Percentiles rank a stretch among this genome's conserved stretches.
phyloP scores from a whole-genome alignment of 2,888 invertebrate genomes.

The Steinernema scapterisci region DNA sequence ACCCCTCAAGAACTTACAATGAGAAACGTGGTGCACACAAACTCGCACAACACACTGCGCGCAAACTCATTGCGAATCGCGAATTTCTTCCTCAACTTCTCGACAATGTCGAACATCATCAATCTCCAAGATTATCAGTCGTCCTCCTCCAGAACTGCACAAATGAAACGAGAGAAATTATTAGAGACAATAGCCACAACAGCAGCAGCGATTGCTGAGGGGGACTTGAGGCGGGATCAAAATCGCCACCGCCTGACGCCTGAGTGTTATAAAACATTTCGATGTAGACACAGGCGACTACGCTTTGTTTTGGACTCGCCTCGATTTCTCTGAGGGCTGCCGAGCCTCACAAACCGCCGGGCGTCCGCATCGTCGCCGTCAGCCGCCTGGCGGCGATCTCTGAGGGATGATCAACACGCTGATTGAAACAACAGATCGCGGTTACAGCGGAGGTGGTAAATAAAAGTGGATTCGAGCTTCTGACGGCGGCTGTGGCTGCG shows the following conservation, averaged over 20 bases:
- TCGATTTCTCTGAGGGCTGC: background rate
- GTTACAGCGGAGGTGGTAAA: background rate
- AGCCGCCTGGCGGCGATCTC: no score
- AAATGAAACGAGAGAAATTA: background rate
- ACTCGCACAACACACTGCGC: constrained; percentile 18
- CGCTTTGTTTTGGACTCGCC: constrained; percentile 6
- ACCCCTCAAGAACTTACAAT: background rate
- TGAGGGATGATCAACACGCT: background rate
- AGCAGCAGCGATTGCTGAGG: background rate
- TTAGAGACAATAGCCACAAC: background rate
- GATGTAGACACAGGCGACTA: background rate
- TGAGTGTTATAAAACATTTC: constrained; percentile 16
- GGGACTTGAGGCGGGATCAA: no score
- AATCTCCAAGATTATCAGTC: no score
- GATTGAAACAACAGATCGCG: constrained; percentile 19
- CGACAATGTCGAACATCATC: background rate
- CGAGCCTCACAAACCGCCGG: no score
- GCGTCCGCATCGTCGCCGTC: no score
- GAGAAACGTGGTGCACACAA: constrained; percentile 8
- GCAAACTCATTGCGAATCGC: background rate
- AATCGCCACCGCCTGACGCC: constrained; percentile 18
- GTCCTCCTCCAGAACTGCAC: background rate
- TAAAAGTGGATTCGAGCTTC: background rate
- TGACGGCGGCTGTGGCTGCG: background rate
- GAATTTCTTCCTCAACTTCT: background rate